Evolutionary conservation across 2,888 invertebrate species (phyloP).

Genomic region (Zygaena filipendulae): DNA sequence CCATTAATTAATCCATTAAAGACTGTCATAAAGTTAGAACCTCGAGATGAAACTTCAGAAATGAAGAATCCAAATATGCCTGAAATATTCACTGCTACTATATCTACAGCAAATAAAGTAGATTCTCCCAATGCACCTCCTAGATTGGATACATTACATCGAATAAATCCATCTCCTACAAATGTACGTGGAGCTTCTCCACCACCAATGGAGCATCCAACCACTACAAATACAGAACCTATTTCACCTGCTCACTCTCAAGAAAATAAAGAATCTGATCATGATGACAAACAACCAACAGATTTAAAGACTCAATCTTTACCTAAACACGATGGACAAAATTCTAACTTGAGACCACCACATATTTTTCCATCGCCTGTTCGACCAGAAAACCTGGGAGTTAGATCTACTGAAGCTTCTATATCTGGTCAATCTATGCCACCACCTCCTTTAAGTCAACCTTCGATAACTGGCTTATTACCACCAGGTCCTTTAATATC

Average conservation of each 20-base stretch:
- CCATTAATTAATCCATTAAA: slow-evolving; percentile 55
- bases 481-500: slow-evolving; percentile 71
- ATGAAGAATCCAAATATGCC: slow-evolving; percentile 57
- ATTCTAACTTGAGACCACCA: slow-evolving; percentile 33
- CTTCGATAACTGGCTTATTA: slow-evolving; percentile 65
- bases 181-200: slow-evolving; percentile 47
- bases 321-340: slow-evolving; percentile 40
- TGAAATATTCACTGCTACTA: slow-evolving; percentile 62
- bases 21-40: slow-evolving; percentile 62
- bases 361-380: slow-evolving; percentile 45
- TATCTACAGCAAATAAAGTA: slow-evolving; percentile 49
- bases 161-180: slow-evolving; percentile 56
- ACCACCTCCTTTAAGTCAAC: slow-evolving; percentile 59
- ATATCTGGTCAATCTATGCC: slow-evolving; percentile 51
- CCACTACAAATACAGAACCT: slow-evolving; percentile 47
- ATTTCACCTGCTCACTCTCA: slow-evolving; percentile 55
- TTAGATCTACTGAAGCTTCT: slow-evolving; percentile 44
- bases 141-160: slow-evolving; percentile 47
- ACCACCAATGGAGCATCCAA: slow-evolving; percentile 53
- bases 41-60: slow-evolving; percentile 55
- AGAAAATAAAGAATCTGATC: slow-evolving; percentile 50
- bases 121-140: slow-evolving; percentile 55
- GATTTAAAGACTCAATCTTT: slow-evolving; percentile 52
- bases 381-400: slow-evolving; percentile 50
- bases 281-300: slow-evolving; percentile 55